A percentile compares a stretch with the other conserved stretches of the same genome.
phyloP scores from a whole-genome alignment of 2,113 vertebrate species.

The Prinia subflava region DNA sequence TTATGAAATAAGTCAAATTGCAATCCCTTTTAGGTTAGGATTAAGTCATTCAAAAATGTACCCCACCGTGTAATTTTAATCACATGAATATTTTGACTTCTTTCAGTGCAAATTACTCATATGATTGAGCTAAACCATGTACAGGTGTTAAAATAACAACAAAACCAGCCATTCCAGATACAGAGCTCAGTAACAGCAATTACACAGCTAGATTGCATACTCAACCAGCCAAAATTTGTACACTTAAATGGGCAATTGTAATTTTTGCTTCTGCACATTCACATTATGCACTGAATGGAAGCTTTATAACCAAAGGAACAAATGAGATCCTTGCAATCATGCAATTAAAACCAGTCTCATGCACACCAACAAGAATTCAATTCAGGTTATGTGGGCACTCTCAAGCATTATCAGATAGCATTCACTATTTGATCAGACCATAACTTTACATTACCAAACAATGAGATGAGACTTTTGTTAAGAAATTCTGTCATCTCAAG shows the following conservation, averaged over 20 bases:
- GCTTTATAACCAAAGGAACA: neutral
- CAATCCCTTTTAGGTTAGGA: neutral
- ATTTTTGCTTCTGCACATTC: neutral
- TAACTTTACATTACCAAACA: neutral
- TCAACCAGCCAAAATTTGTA: neutral
- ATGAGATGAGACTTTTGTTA: neutral
- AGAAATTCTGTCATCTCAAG: neutral
- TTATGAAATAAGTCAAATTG: neutral
- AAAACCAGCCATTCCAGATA: neutral
- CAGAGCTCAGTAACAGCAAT: neutral
- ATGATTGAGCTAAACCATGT: neutral
- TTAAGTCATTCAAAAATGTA: neutral
- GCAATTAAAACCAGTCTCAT: neutral
- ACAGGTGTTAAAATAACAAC: neutral
- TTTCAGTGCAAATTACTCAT: neutral
- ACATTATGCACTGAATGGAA: neutral
- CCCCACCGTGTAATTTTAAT: neutral
- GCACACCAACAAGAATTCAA: neutral
- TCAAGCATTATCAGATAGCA: neutral
- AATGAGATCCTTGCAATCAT: neutral
- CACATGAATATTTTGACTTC: neutral
- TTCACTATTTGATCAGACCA: neutral
- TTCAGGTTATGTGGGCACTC: neutral
- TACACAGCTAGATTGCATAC: neutral
- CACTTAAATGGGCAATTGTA: neutral